Percentiles rank a stretch among this genome's conserved stretches.
phyloP scores from a whole-genome alignment of 2,113 vertebrate species.

The Falco punctatus region DNA sequence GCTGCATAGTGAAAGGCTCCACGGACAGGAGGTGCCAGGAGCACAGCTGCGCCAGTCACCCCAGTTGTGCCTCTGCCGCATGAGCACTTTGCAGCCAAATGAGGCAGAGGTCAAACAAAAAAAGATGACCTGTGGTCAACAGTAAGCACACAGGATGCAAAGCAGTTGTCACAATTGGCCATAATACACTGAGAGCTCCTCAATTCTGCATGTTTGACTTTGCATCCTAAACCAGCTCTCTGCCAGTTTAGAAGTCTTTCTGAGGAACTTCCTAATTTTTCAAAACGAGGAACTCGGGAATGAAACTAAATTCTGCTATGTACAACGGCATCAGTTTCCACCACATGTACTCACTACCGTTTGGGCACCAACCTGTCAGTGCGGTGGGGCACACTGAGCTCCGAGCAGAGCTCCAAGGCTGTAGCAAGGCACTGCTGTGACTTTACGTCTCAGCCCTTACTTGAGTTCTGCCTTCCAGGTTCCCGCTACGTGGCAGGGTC shows the following conservation, averaged over 20 bases:
- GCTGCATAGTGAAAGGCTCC: neutral
- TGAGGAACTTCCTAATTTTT: neutral
- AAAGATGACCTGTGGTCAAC: neutral
- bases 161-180: neutral
- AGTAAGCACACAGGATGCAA: neutral
- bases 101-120: neutral
- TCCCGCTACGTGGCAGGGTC: neutral
- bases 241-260: neutral
- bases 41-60: neutral
- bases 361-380: fast-evolving
- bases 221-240: neutral
- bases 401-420: neutral
- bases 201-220: neutral
- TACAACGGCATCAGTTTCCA: neutral
- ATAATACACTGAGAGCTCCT: neutral
- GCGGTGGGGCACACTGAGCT: neutral
- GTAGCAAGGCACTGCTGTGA: neutral
- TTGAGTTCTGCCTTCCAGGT: neutral
- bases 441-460: neutral
- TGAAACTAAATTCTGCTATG: neutral
- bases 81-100: neutral
- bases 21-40: neutral
- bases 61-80: neutral
- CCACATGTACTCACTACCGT: fast-evolving
- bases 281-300: neutral